Base-by-base conservation (phyloP, 1,140 invertebrate species). In the Melipona quadrifasciata region DNA sequence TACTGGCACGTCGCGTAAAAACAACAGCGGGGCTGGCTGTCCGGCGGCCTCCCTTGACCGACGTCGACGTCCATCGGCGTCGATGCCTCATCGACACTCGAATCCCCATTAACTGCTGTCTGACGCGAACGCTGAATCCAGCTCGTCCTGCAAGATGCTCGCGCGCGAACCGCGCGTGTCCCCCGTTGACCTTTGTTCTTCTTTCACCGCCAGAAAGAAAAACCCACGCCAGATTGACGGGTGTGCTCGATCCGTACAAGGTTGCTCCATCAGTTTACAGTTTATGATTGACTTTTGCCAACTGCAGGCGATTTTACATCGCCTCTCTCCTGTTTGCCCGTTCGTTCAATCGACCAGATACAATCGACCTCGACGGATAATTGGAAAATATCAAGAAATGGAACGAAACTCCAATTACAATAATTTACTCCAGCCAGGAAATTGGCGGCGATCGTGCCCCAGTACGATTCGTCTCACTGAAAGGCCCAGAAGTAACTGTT, bases 1-100 rank as follows among this genome's bases (percentile, higher is more conserved):
- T 94, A 94, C 93, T 91, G 92, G 90, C 93, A 93, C 91, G 93
- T 90, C 91, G 86, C 82, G 91, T 92, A 94, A 94, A 94, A 94
- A 92, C 89, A 87, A 89, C 88, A 86, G n/a, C 58, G 58, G 89
- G 82, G 81, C 88, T 67, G 87, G 74, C 77, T 85, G 82, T 77
- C 84, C 86, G 58, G 72, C 86, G 58, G 76, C 82, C 82, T 86
- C 86, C 88, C 87, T 91, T 91, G 90, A 91, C 91, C 91, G 89
- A 92, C 92, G 91, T 88, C 79, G 83, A 92, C 86, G 89, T 91
- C 90, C 88, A 91, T 92, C 92, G 91, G 84, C 91, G 88, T 91
- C 91, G 80, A 90, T 87, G 87, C 80, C 91, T 93, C 93, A 94
- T 94, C 91, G 92, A 93, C 93, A 93, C 93, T 91, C 91, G 91